phyloP scores from a whole-genome alignment of 2,888 invertebrate species.

The Myathropa florea region DNA sequence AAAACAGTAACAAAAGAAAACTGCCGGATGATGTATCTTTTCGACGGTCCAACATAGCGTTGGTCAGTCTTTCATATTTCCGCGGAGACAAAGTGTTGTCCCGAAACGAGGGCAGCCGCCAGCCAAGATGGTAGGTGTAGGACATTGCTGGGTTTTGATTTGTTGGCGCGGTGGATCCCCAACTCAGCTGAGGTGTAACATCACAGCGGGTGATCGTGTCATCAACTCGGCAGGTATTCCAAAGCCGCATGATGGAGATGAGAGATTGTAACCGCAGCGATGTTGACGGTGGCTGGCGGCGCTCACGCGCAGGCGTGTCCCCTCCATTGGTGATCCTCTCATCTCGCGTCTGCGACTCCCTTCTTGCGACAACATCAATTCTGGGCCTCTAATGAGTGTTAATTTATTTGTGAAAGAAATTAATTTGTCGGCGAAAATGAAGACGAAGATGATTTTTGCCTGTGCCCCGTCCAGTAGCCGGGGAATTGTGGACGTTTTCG shows the following conservation, averaged over 20 bases:
- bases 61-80: slow-evolving; percentile 68
- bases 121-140: slow-evolving; percentile 37
- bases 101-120: slow-evolving; percentile 10
- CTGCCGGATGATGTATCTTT: slow-evolving; percentile 60
- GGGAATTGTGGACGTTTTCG: slow-evolving; percentile 23
- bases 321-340: slow-evolving; percentile 22
- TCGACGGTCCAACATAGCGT: slow-evolving; percentile 58
- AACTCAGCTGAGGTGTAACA: slow-evolving; percentile 59
- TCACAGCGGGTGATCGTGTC: slow-evolving; percentile 67
- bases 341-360: not conserved
- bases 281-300: slow-evolving; percentile 30
- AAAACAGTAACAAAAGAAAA: slow-evolving; percentile 13
- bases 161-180: slow-evolving; percentile 26
- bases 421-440: slow-evolving; percentile 53
- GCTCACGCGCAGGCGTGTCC: slow-evolving; percentile 39
- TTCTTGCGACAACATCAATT: slow-evolving; percentile 21
- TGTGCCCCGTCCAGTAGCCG: slow-evolving; percentile 42
- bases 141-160: slow-evolving; percentile 42
- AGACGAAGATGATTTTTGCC: not conserved
- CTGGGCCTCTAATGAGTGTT: slow-evolving; percentile 58
- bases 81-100: slow-evolving; percentile 50
- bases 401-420: slow-evolving; percentile 63
- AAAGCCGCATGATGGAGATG: slow-evolving; percentile 9
- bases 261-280: slow-evolving; percentile 6
- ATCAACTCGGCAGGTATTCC: slow-evolving; percentile 62